Conservation (phyloP, 1,140 invertebrate genomes). For the Ceratina japonica region DNA sequence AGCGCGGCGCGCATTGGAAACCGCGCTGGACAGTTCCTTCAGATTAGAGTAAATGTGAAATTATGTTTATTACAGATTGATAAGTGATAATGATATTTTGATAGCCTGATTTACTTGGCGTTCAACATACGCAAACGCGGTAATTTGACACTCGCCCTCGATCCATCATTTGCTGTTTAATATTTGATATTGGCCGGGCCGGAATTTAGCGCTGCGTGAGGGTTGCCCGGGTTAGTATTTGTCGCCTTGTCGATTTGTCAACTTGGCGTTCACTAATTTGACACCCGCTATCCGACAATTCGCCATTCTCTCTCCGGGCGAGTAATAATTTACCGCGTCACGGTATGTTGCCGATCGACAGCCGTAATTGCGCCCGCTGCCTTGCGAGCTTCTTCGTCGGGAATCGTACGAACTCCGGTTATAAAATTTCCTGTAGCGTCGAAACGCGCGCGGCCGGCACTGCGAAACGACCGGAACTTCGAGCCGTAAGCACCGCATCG, state of each 20-base stretch:
- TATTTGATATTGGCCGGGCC: not conserved
- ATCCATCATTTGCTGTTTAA: constrained; percentile 8
- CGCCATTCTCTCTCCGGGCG: not conserved
- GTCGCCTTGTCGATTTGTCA: constrained; percentile 18
- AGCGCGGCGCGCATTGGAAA: too few relatives aligned
- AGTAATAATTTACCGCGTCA: constrained; percentile 1
- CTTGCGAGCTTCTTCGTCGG: not conserved
- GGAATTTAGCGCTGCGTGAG: not conserved
- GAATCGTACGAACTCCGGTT: too few relatives aligned
- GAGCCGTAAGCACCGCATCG: not conserved
- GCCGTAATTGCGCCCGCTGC: not conserved
- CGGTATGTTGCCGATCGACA: not conserved
- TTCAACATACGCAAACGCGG: not conserved
- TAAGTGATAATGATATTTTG: too few relatives aligned
- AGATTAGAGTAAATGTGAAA: too few relatives aligned
- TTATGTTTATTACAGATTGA: too few relatives aligned
- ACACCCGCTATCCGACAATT: not conserved
- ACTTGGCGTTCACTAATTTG: constrained; percentile 9
- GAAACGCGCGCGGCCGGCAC: not conserved
- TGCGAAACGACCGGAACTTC: not conserved
- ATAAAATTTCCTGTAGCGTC: not conserved
- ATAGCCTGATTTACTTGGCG: not conserved
- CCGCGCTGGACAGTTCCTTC: too few relatives aligned
- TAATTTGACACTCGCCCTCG: not conserved
- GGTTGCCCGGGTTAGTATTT: not conserved